Evolutionary conservation across 2,888 invertebrate genomes (phyloP), one percentile per base, ranked within the genome.

Genomic region (Petrophora chlorosata): DNA sequence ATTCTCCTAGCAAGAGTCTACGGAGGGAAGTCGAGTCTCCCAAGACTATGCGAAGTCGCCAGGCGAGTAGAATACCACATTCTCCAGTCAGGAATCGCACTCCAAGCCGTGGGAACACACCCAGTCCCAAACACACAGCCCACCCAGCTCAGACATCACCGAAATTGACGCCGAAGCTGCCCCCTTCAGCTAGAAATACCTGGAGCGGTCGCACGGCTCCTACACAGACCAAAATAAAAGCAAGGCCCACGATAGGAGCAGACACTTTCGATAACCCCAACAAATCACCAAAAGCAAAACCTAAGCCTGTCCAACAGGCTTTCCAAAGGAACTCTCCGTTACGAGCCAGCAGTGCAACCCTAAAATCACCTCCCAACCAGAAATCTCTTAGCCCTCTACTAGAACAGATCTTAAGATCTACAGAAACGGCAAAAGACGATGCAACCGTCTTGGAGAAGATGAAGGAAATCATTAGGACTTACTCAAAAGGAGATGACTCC

Each of bases 341-440:
- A 35, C 76, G 91, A 64, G 82, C 91, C 17, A 81, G 91, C 70
- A 83, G 86, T 43, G 83, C 85, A 5, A 86, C 88, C 19, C 57
- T 91, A 23, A 75, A 90, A 53, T 93, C 93, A 0, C 93, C 93
- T 9, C 92, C 94, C 0, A 88, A 81, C 48, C 91, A 93, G 47
- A 92, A 94, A 76, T 85, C 88, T 49, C 78, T 92, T 17, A 92
- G 92, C 46, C 94, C 94, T 3, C 91, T 94, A 3, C 76, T 96
- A 30, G 92, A 95, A 67, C 94, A 95, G 72, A 92, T 96, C 17
- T 76, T 96, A 2, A 92, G 94, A 60, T 94, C 94, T 15, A 93
- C 95, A 3, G 94, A 93, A 64, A 92, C 92, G 2, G 92, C 94
- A 0, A 93, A 94, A 68, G 95, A 95, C 63, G 95, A 96, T 67